Evolutionary conservation across 2,113 vertebrate genomes (phyloP), one percentile per base, ranked within the genome.

Genomic region (Symphodus melops): DNA sequence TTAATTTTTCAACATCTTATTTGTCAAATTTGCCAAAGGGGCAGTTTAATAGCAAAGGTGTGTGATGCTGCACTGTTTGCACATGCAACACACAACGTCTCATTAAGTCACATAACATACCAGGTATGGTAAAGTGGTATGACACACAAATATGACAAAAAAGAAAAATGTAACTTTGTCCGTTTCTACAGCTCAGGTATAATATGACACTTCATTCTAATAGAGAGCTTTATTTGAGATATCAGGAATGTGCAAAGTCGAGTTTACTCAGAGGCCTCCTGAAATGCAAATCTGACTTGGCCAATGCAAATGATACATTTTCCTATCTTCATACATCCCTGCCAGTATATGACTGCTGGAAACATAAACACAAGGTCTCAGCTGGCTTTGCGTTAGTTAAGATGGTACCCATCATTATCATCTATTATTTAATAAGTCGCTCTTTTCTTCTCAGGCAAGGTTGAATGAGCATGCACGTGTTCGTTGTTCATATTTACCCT

Each of bases 251-350:
- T 13, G 12, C 1, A 68, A 53, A 75, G 16, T 13, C 23, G 10
- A 11, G n/a, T 8, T 10, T 17, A 19, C 12, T 25, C 11, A 20
- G 9, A 46, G 46, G 61, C 21, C 46, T 72, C 33, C 8, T 28
- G 20, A 56, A 23, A 90, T 92, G 90, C 83, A 91, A 92, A 89
- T 70, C 58, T 56, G 64, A 79, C 56, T 9, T 1, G 20, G 56
- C 48, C 9, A 23, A 77, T 83, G 83, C 89, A 92, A 91, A 88
- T 54, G 17, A 12, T 7, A 37, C 0, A 85, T 81, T 85, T 82
- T 21, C 75, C 72, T 82, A 72, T 69, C 44, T 20, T 69, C 23
- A 41, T 19, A 56, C 16, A 21, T 11, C 19, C 19, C 21, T 46
- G 53, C 4, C 16, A 16, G 3, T 8, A 14, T 28, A n/a, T 14